Percentiles rank a stretch among this genome's conserved stretches.
Conservation (phyloP, 2,113 vertebrate species). For the Melanerpes aurifrons region DNA sequence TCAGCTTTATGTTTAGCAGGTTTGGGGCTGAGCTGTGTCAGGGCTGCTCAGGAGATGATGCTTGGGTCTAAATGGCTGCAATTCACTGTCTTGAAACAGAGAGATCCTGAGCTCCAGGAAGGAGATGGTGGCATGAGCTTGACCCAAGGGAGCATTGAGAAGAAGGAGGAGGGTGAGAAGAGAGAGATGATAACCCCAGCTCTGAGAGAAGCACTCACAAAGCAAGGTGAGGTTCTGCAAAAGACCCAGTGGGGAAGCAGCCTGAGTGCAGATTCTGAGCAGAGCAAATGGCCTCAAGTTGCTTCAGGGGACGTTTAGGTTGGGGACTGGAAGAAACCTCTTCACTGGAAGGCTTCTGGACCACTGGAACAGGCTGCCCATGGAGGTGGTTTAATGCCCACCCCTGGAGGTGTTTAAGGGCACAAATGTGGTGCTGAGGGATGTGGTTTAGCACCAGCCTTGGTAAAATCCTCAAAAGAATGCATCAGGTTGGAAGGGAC, state of each 20-base stretch:
- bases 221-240: slow-evolving; percentile 84
- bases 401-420: too few species aligned
- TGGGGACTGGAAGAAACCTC: too few species aligned
- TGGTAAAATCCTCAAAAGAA: too few species aligned
- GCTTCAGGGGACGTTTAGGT: too few species aligned
- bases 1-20: neutral
- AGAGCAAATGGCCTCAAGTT: neutral
- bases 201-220: slow-evolving; percentile 86
- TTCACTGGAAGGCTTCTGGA: too few species aligned
- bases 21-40: neutral
- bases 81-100: slow-evolving; percentile 72
- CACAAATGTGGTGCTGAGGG: too few species aligned
- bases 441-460: too few species aligned
- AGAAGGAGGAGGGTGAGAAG: slow-evolving; percentile 69
- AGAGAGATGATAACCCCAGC: slow-evolving; percentile 93
- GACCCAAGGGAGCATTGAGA: slow-evolving; percentile 47
- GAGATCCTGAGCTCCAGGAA: slow-evolving; percentile 55
- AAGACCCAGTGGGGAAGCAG: neutral
- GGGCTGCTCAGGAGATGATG: too few species aligned
- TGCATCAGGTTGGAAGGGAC: too few species aligned
- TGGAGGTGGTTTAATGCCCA: too few species aligned
- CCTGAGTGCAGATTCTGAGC: neutral
- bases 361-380: too few species aligned
- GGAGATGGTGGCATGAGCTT: slow-evolving; percentile 50
- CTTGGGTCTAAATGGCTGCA: neutral